phyloP scores from a whole-genome alignment of 2,888 invertebrate genomes.

The Alviniconcha strummeri region DNA sequence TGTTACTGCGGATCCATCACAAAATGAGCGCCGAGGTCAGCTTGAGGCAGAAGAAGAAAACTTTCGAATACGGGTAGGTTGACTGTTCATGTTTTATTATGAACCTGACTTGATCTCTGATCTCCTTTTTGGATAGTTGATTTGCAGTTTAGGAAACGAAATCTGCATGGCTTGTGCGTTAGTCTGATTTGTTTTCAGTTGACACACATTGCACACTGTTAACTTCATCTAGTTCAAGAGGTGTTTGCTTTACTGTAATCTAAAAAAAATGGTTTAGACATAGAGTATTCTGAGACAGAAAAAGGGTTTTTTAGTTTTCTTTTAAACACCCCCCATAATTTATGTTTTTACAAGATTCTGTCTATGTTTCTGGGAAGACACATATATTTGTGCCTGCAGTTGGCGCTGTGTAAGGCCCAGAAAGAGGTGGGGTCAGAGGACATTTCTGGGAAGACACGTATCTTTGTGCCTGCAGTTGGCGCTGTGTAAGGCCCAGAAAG shows the following conservation, averaged over 20 bases:
- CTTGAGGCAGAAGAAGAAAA: slow-evolving; percentile 41
- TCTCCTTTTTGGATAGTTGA: not conserved
- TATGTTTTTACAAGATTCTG: not conserved
- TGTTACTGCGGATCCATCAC: slow-evolving; percentile 41
- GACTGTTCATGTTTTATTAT: not conserved
- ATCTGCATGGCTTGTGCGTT: too few species aligned
- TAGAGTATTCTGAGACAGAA: too few species aligned
- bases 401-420: too few species aligned
- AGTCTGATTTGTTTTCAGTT: too few species aligned
- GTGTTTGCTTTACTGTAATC: too few species aligned
- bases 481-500: slow-evolving; percentile 14
- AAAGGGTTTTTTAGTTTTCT: not conserved
- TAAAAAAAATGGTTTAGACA: too few species aligned
- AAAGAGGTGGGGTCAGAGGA: too few species aligned
- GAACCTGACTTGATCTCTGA: not conserved
- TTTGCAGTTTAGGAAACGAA: not conserved
- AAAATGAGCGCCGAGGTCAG: slow-evolving; percentile 35
- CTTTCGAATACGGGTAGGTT: slow-evolving; percentile 34
- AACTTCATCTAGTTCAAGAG: too few species aligned
- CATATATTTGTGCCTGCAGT: not conserved
- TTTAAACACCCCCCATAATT: not conserved
- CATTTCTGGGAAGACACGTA: too few species aligned
- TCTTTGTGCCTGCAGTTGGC: not conserved
- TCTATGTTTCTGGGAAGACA: not conserved
- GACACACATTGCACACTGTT: too few species aligned